Base-by-base conservation (phyloP, 2,888 invertebrate genomes). In the Meteorus cinctellus region DNA sequence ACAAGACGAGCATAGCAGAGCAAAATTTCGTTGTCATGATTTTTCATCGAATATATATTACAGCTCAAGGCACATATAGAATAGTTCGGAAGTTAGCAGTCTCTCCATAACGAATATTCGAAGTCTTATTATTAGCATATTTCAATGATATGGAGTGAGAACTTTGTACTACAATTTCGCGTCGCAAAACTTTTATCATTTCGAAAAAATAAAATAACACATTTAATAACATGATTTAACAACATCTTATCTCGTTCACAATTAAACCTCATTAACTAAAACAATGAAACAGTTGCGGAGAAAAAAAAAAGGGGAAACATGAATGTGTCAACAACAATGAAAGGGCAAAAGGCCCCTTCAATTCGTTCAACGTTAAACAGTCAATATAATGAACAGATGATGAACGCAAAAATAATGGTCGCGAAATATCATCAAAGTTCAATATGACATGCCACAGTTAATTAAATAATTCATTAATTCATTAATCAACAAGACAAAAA, bases 391-490 rank as follows among this genome's bases (percentile, higher is more conserved):
- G 16, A 70, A 59, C 59, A 51, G n/a, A 34, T 71, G 60, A 62
- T 55, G 65, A 59, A 65, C 31, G 71, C 71, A 75, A 16, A 75
- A 10, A 31, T 24, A 19, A 72, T 75, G 55, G 66, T 73, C 69
- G 74, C 65, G 67, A 75, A 71, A 67, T 48, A 74, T 76, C 74
- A 72, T 75, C 74, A 75, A 77, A 16, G 48, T 75, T 78, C 74
- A 74, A 75, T 75, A 55, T 6, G 78, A 76, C 69, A 74, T 70
- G 74, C 71, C 65, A 19, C n/a, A 68, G 72, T 77, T 75, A 74
- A 79, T 78, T 76, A 76, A 78, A 75, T 75, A 74, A 51, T 77
- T 68, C 67, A 77, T 76, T 74, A 76, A 76, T 80, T 63, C 59
- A 67, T 77, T 78, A 75, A 78, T 77, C 69, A 74, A 78, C 77